Evolutionary conservation across 1,140 invertebrate species (phyloP), one percentile per base, ranked within the genome.

Genomic region (Drosophila rufa): DNA sequence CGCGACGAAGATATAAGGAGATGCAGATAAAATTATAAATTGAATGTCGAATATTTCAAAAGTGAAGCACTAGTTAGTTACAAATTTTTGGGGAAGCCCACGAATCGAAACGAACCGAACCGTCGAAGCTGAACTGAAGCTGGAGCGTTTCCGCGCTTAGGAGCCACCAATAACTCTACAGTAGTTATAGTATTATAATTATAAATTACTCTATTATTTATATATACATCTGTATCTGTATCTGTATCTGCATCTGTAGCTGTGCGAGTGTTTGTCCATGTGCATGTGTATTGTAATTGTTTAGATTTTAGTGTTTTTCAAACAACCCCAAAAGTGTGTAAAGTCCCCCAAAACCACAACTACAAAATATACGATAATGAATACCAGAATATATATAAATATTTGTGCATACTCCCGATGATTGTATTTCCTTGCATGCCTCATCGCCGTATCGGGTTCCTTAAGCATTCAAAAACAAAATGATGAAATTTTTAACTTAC

Each of bases 111-210:
- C 33, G 33, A 36, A 33, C 30, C 50, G 50, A 53, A 47, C 56
- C 56, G 55, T 59, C 40, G n/a, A 74, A 50, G 56, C 61, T 62
- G 36, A 60, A 50, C 40, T 48, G 30, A 50, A 69, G 48, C 25
- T 38, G 53, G 55, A 53, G 38, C 59, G 67, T 82, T 85, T 75
- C 69, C 48, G 53, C 50, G 51, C 51, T 38, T 75, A 71, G 66
- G 61, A 75, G 62, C 84, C 77, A 62, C 51, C 51, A 86, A 86
- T 90, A 89, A 89, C 84, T 86, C 70, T 89, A 77, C 64, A 57
- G 74, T 89, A 89, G 83, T 87, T 87, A 87, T 87, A 87, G 84
- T 89, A 89, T 89, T 89, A 90, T 89, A 82, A 60, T 59, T 68
- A 77, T 86, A 86, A 73, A 75, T 45, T 51, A 64, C 57, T n/a